Evolutionary conservation across 2,113 vertebrate species (phyloP), one percentile per base, ranked within the genome.

Genomic region (Sapayoa aenigma): DNA sequence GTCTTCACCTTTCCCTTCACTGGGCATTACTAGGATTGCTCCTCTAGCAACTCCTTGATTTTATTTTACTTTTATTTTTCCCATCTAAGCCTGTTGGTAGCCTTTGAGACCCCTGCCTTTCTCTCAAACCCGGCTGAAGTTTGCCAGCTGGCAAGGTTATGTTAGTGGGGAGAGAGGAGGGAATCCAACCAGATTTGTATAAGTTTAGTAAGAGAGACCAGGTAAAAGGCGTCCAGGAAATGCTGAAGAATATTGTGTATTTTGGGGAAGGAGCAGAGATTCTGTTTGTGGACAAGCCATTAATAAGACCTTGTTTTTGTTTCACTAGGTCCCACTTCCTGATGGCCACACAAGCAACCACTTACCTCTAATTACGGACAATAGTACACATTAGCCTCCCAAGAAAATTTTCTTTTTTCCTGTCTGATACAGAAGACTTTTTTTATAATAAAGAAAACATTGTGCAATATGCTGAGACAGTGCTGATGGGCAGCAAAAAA

Each of bases 311-410:
- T 86, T 77, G 28, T 6, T 86, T 84, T 82, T 78, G 23, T 85
- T 79, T 78, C 47, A 18, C 39, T 63, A 98, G 98, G 95, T 97
- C 30, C 87, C 96, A 33, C 95, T 96, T 96, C 97, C 96, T 62
- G 98, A 98, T 95, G 98, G 98, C 91, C 97, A 98, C 96, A 95
- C 97, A 93, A 97, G 96, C 96, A 98, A 98, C 97, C 97, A 98
- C 92, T 96, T 98, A 98, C 98, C 98, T 98, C 98, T 96, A 17
- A 84, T 49, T 89, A 96, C 97, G 93, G 97, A 98, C 84, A 98
- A 98, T 23, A 97, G 84, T 84, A 96, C 83, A 12, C 98, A 98
- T 96, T 98, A 98, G 95, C 60, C 93, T 97, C 94, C 91, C 68
- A 31, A 84, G 69, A 91, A 87, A 96, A 69, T 59, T 66, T 77